A percentile compares a stretch with the other conserved stretches of the same genome.
Conservation (phyloP, 2,888 invertebrate species). For the Callinectes sapidus region DNA sequence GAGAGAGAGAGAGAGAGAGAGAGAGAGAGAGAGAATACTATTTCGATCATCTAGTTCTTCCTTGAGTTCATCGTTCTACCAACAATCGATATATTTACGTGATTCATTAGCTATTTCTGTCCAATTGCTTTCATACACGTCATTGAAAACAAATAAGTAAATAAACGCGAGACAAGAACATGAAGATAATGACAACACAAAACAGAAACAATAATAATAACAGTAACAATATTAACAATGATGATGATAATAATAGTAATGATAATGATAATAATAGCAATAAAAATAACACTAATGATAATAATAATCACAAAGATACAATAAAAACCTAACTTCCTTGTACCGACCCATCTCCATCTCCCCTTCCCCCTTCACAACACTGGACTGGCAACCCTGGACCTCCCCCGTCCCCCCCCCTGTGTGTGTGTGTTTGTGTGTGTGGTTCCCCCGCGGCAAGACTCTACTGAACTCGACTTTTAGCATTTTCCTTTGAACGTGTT, state of each 20-base stretch:
- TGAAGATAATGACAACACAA: not conserved
- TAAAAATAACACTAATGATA: too few relatives aligned
- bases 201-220: not conserved
- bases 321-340: not conserved
- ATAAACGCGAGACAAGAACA: not conserved
- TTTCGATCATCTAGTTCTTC: not conserved
- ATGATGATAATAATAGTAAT: not conserved
- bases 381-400: not conserved
- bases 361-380: not conserved
- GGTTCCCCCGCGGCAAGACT: not conserved
- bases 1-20: slow-evolving; percentile 22
- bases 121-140: not conserved
- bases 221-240: not conserved
- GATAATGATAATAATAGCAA: not conserved
- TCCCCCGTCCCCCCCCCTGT: not conserved
- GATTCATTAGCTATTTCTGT: not conserved
- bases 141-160: not conserved
- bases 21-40: slow-evolving; percentile 1
- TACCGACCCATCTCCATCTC: not conserved
- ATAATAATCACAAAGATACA: not conserved
- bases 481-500: slow-evolving; percentile 54
- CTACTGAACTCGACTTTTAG: slow-evolving; percentile 26
- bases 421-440: not conserved
- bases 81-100: not conserved
- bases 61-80: not conserved